Base-by-base conservation (phyloP, 2,113 vertebrate species). In the Eubucco bourcierii region DNA sequence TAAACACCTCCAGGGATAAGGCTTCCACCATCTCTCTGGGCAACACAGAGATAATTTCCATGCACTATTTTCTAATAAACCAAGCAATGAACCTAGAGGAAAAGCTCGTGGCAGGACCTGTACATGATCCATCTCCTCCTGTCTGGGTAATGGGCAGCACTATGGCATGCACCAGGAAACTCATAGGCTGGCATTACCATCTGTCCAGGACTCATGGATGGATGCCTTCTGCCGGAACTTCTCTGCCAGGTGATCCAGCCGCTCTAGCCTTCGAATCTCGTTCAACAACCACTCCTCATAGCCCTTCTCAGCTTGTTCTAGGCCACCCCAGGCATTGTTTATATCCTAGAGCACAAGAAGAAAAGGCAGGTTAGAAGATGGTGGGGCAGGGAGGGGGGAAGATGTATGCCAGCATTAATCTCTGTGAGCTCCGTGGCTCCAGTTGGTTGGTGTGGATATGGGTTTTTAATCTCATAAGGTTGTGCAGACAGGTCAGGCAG, bases 271-370 rank as follows among this genome's bases (percentile, higher is more conserved):
- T 87, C 99, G 98, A 67, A 99, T 99, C 96, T 99, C 99, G 18
- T 99, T 99, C 94, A 99, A 97, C 73, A 99, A 97, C 99, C 99
- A 99, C 92, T 99, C 99, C 82, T 99, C 99, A 1, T 99, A 99
- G 93, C 99, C 99, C 84, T 99, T 99, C 96, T 99, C 99, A 2
- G 99, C 99, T 90, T 99, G 99, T 90, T 99, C 99, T 74, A 99
- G 98, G 70, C 97, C 97, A 47, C 98, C 98, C 99, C 99, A 99
- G 14, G 98, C 98, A 14, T 98, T 99, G 96, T 98, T 99, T 85
- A 99, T 99, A 95, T 99, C 99, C 99, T 99, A 91, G 1, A 78
- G 31, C 18, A 59, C 2, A 23, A 76, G 31, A 93, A 77, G 31
- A 70, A 83, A 83, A 78, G 71, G 52, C 50, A 93, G 29, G 77